phyloP scores from a whole-genome alignment of 2,113 vertebrate genomes.

The Ellobius talpinus region DNA sequence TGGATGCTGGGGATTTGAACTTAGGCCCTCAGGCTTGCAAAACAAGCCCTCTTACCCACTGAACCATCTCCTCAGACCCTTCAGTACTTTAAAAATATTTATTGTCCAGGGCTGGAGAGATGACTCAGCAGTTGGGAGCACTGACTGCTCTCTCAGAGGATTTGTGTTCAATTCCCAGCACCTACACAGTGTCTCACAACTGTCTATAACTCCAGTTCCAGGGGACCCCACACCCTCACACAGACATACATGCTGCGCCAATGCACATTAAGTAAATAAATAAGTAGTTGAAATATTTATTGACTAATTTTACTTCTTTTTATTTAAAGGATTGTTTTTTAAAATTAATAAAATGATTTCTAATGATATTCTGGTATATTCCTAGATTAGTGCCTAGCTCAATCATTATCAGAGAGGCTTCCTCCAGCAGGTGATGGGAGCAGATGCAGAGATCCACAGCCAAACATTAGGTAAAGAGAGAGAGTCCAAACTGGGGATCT shows the following conservation, averaged over 20 bases:
- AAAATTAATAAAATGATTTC: background rate
- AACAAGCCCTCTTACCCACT: background rate
- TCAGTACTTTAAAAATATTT: background rate
- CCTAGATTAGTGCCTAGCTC: background rate
- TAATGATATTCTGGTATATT: background rate
- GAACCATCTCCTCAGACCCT: background rate
- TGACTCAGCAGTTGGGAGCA: background rate
- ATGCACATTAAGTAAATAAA: background rate
- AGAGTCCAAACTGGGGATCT: background rate
- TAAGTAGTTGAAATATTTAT: background rate
- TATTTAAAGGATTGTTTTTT: background rate
- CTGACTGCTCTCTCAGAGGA: background rate
- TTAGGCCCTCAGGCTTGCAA: background rate
- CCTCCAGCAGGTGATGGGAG: background rate
- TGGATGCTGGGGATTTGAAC: background rate
- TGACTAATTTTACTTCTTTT: background rate
- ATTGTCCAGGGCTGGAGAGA: background rate
- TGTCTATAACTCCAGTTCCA: background rate
- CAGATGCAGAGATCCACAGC: background rate
- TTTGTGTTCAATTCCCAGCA: background rate
- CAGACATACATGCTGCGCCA: background rate
- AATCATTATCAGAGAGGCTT: no score
- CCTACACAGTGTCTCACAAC: background rate
- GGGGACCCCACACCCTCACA: background rate
- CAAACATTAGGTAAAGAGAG: background rate